Percentiles rank a stretch among this genome's conserved stretches.
Conservation (phyloP, 2,888 invertebrate genomes). For the Prenolepis imparis region DNA sequence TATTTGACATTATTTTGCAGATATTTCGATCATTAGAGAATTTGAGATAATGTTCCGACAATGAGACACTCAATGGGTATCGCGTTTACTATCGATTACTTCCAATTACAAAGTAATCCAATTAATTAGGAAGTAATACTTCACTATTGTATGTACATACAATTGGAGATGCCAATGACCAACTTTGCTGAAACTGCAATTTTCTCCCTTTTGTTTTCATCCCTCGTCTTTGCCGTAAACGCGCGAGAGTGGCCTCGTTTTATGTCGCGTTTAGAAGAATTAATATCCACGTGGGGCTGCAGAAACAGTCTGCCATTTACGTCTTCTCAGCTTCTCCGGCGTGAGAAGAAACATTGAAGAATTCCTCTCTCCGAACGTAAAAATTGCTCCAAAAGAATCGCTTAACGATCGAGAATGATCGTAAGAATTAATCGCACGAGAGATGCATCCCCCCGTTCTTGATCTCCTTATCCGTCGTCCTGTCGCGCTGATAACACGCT, state of each 20-base stretch:
- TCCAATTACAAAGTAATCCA: neutral
- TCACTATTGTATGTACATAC: neutral
- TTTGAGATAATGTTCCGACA: slow-evolving; percentile 1
- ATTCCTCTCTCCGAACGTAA: neutral
- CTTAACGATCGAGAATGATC: slow-evolving; percentile 28
- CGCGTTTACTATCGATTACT: neutral
- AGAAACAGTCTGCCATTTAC: slow-evolving; percentile 28
- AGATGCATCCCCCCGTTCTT: slow-evolving; percentile 1
- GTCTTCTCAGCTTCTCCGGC: slow-evolving; percentile 7
- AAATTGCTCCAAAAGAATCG: slow-evolving; percentile 19
- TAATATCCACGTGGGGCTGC: slow-evolving; percentile 17
- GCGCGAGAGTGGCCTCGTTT: slow-evolving; percentile 8
- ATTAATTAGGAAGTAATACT: slow-evolving; percentile 28
- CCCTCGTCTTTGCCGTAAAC: slow-evolving; percentile 34
- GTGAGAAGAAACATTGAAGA: slow-evolving; percentile 24
- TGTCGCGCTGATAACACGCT: slow-evolving; percentile 4
- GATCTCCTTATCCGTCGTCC: neutral
- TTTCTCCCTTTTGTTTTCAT: slow-evolving; percentile 38
- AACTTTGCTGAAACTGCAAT: slow-evolving; percentile 39
- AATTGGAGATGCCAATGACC: slow-evolving; percentile 20
- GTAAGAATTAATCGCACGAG: slow-evolving; percentile 48
- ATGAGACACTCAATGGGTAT: slow-evolving; percentile 3
- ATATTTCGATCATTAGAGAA: neutral
- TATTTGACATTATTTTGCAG: neutral
- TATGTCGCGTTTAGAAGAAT: slow-evolving; percentile 28